A percentile compares a stretch with the other conserved stretches of the same genome.
Conservation (phyloP, 2,113 vertebrate species). For the Heterochromis multidens region DNA sequence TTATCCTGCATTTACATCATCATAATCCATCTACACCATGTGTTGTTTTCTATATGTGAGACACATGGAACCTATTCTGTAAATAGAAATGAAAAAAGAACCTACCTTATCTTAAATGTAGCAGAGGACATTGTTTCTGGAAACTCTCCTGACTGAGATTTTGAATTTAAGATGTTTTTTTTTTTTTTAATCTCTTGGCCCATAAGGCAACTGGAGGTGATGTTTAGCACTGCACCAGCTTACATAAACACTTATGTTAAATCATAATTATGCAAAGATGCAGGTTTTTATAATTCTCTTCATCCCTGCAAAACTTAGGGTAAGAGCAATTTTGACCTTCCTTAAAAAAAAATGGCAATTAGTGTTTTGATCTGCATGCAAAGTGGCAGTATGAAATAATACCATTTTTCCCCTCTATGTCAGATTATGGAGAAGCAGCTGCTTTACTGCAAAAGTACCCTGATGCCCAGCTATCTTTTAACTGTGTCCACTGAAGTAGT, state of each 20-base stretch:
- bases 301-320: not conserved
- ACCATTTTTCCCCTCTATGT: not conserved
- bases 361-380: not conserved
- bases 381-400: not conserved
- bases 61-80: not conserved
- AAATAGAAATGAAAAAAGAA: not conserved
- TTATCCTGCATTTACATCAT: not conserved
- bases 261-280: not conserved
- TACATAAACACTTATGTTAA: not conserved
- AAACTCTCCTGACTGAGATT: not conserved
- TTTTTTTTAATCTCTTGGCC: not conserved
- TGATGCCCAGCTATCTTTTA: not conserved
- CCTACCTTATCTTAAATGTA: not conserved
- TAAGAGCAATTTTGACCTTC: not conserved
- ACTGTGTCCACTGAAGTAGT: not conserved
- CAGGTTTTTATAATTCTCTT: not conserved
- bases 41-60: not conserved
- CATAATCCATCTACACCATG: not conserved
- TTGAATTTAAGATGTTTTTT: not conserved
- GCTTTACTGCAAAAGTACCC: not conserved
- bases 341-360: not conserved
- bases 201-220: not conserved
- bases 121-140: not conserved
- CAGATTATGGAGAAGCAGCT: not conserved
- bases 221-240: not conserved